These are phyloP conservation scores for Chlorodrepanis virens DNA, from an alignment of 2,113 vertebrate genomes.

Conservation along the genomic window DNA sequence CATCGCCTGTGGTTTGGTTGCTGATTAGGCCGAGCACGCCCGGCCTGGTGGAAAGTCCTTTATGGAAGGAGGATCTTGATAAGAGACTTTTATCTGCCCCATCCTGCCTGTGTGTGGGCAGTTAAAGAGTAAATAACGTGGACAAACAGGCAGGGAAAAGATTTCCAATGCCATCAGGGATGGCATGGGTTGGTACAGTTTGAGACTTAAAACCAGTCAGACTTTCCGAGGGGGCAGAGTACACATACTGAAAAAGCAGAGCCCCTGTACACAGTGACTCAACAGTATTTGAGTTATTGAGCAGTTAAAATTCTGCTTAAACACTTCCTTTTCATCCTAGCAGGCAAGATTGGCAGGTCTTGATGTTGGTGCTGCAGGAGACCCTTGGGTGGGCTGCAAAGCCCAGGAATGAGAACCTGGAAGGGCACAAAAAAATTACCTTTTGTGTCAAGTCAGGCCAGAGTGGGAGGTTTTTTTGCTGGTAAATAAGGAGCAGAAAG, in stretches of 20 bases:
- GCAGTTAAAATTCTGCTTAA: background rate
- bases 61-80: slow-evolving; percentile 24
- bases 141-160: background rate
- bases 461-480: background rate
- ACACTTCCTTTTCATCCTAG: background rate
- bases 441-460: background rate
- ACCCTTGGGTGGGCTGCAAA: fast-evolving
- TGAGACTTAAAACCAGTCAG: background rate
- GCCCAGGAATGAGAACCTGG: background rate
- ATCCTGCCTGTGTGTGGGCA: background rate
- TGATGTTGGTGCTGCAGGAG: background rate
- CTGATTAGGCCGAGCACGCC: background rate
- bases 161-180: background rate
- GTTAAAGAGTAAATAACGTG: background rate
- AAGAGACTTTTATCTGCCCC: background rate
- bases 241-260: background rate
- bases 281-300: fast-evolving
- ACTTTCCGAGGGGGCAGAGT: background rate
- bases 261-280: background rate
- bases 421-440: background rate
- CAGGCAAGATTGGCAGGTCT: background rate
- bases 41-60: background rate
- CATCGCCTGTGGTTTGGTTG: background rate
- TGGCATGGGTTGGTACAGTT: fast-evolving
- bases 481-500: background rate